phyloP scores from a whole-genome alignment of 2,888 invertebrate species.

The Chloroclysta siterata region DNA sequence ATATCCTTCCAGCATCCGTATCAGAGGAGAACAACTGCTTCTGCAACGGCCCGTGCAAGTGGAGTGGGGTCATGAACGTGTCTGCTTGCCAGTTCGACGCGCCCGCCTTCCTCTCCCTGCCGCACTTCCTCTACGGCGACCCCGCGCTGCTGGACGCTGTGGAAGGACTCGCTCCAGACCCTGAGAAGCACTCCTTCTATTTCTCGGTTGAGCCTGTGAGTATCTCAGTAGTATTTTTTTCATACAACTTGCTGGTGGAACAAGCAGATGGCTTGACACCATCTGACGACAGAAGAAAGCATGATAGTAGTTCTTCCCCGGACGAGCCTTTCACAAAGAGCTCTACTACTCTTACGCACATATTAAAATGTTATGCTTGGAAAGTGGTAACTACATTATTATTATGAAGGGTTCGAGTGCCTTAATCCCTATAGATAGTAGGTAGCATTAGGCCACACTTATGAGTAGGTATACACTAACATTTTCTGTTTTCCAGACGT shows the following conservation, averaged over 20 bases:
- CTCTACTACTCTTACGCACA: too few relatives aligned
- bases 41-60: conserved; percentile 89
- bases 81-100: conserved; percentile 91
- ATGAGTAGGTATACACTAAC: too few relatives aligned
- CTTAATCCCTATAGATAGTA: too few relatives aligned
- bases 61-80: conserved; percentile 90
- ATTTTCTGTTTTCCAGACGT: conserved; percentile 83
- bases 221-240: conserved; percentile 14
- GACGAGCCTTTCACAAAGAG: too few relatives aligned
- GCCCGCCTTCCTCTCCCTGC: conserved; percentile 93
- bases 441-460: too few relatives aligned
- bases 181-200: conserved; percentile 89
- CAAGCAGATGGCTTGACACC: neutral
- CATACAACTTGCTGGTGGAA: neutral
- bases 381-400: too few relatives aligned
- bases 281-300: too few relatives aligned
- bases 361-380: too few relatives aligned
- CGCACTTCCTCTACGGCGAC: conserved; percentile 93
- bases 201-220: conserved; percentile 91
- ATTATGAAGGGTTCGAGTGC: too few relatives aligned
- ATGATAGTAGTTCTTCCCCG: too few relatives aligned
- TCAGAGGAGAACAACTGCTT: conserved; percentile 88
- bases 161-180: conserved; percentile 88
- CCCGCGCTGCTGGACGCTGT: conserved; percentile 86
- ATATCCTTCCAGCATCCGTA: conserved; percentile 74